These are phyloP conservation scores for Xiphophorus couchianus DNA, from an alignment of 2,113 vertebrate genomes.

Conservation along the genomic window DNA sequence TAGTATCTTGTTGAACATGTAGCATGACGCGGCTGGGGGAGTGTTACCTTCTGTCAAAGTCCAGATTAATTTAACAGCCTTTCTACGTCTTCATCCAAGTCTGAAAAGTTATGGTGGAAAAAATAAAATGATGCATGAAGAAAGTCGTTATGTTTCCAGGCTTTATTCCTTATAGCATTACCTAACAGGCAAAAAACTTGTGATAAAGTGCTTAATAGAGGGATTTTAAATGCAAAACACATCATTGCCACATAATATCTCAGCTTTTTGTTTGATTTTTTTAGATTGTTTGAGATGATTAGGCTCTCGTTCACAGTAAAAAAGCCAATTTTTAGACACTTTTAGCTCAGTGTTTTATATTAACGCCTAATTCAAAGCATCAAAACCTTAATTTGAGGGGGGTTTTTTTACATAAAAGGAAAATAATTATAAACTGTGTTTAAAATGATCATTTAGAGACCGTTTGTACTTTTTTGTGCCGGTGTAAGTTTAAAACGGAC, in stretches of 20 bases:
- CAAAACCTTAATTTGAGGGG: too few relatives aligned
- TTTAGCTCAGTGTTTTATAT: not conserved
- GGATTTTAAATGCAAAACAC: too few relatives aligned
- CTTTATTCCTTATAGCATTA: not conserved
- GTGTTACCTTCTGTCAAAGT: not conserved
- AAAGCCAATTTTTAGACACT: too few relatives aligned
- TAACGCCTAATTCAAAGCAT: not conserved
- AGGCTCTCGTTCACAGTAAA: too few relatives aligned
- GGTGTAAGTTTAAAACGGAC: too few relatives aligned
- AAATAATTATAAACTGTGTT: too few relatives aligned
- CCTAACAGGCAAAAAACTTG: not conserved
- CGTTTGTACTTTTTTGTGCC: too few relatives aligned
- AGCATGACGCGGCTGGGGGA: not conserved
- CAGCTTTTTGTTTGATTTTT: too few relatives aligned
- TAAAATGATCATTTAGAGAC: too few relatives aligned
- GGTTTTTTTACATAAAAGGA: too few relatives aligned
- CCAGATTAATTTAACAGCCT: not conserved
- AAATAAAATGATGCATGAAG: not conserved
- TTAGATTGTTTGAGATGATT: too few relatives aligned
- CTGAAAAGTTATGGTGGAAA: not conserved
- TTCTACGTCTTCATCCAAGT: not conserved
- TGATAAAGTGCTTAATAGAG: not conserved
- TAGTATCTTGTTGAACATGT: not conserved
- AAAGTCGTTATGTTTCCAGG: not conserved
- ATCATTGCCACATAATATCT: too few relatives aligned